phyloP scores from a whole-genome alignment of 2,888 invertebrate genomes.

The Trissoscelio sp. region DNA sequence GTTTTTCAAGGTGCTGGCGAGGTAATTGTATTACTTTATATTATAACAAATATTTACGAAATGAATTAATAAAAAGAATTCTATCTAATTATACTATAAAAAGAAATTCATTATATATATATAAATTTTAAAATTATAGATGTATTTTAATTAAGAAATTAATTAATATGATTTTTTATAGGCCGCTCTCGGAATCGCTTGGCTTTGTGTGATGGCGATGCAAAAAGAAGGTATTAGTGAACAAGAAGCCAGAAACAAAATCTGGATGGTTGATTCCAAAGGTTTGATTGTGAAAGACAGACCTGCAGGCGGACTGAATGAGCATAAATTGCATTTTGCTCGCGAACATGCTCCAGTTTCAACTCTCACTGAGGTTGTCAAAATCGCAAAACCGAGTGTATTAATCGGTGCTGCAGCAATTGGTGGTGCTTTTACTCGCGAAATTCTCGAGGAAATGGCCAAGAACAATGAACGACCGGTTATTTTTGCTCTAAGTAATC shows the following conservation, averaged over 20 bases:
- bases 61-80: no score
- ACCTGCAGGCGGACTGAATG: constrained; percentile 91
- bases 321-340: constrained; percentile 93
- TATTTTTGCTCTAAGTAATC: constrained; percentile 99
- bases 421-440: constrained; percentile 95
- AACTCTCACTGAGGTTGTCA: constrained; percentile 92
- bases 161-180: constrained; percentile 81
- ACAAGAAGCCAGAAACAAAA: constrained; percentile 90
- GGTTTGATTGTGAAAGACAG: constrained; percentile 96
- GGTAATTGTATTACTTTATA: constrained; percentile 83
- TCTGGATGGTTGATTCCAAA: constrained; percentile 98
- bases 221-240: constrained; percentile 90
- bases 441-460: constrained; percentile 94
- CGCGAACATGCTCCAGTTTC: constrained; percentile 90
- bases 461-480: constrained; percentile 93
- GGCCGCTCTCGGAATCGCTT: constrained; percentile 97
- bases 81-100: no score
- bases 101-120: no score
- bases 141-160: no score
- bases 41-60: no score
- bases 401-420: constrained; percentile 98
- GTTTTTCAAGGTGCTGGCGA: constrained; percentile 99
- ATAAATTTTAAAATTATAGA: no score
- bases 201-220: constrained; percentile 97
- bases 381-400: constrained; percentile 92